Evolutionary conservation across 2,113 vertebrate species (phyloP).

Genomic region (Aleadryas rufinucha): DNA sequence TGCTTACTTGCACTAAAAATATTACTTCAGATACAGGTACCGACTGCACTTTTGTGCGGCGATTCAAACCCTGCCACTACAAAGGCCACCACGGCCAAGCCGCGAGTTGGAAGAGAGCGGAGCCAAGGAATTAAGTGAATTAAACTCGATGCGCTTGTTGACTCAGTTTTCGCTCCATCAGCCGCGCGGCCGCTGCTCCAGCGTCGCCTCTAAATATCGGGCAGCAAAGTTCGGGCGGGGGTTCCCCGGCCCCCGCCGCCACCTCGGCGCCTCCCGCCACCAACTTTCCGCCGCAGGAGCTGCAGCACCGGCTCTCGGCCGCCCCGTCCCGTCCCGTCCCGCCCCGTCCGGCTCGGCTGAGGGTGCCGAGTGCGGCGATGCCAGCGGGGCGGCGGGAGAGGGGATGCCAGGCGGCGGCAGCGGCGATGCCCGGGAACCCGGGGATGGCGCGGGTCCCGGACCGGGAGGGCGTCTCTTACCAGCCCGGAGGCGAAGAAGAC

Average conservation of each 20-base stretch:
- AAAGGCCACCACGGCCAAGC: background rate
- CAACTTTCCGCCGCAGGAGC: background rate
- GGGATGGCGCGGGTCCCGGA: background rate
- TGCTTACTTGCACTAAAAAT: background rate
- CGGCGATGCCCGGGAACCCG: background rate
- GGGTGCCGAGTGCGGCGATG: background rate
- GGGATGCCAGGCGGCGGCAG: background rate
- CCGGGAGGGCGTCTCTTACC: constrained; percentile 77
- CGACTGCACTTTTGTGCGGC: background rate
- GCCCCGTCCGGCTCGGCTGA: background rate
- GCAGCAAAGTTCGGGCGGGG: background rate
- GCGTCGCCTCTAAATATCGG: background rate
- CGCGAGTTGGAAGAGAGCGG: background rate
- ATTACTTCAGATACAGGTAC: background rate
- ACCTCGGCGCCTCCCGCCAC: background rate
- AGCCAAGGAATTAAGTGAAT: constrained; percentile 46
- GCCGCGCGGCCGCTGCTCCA: background rate
- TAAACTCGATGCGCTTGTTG: constrained; percentile 27
- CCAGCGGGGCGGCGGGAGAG: background rate
- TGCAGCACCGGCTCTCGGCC: background rate
- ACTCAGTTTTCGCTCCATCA: background rate
- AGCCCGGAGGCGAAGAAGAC: constrained; percentile 96
- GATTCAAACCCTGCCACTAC: background rate
- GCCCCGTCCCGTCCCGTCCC: background rate
- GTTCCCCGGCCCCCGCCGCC: background rate